Evolutionary conservation across 2,113 vertebrate genomes (phyloP).

Genomic region (Onychorhynchus coronatus): DNA sequence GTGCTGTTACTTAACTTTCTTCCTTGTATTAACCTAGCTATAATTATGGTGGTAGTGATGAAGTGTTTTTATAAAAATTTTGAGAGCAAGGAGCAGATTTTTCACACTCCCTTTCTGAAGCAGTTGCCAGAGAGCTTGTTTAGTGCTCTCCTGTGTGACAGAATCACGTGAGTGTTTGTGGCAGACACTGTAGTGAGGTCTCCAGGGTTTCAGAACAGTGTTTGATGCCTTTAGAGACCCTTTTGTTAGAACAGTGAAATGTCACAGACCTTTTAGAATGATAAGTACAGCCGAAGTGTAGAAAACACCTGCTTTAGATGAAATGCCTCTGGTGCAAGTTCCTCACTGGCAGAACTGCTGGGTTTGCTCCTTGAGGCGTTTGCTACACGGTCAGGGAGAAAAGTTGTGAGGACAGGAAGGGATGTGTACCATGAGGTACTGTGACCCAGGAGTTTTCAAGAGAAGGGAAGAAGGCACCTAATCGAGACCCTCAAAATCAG

Average conservation of each 20-base stretch:
- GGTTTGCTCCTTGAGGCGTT: neutral
- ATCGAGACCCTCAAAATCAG: neutral
- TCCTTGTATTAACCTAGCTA: neutral
- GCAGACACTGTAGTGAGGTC: neutral
- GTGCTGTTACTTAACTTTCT: neutral
- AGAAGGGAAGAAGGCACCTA: neutral
- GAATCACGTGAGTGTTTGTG: neutral
- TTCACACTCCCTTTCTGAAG: neutral
- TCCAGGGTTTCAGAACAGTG: neutral
- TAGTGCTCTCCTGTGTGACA: neutral
- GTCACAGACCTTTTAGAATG: neutral
- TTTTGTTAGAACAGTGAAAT: constrained; percentile 28
- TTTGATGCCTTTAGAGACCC: neutral
- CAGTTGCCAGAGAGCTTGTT: neutral
- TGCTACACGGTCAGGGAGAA: neutral
- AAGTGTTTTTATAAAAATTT: neutral
- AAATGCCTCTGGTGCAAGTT: neutral
- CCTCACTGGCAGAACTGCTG: neutral
- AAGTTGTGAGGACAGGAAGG: neutral
- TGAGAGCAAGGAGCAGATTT: neutral
- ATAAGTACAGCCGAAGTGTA: neutral
- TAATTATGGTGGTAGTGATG: neutral
- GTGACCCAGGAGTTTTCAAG: neutral
- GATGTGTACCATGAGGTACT: neutral
- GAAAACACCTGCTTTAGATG: neutral